Evolutionary conservation across 2,113 vertebrate species (phyloP), one percentile per base, ranked within the genome.

Genomic region (Mixornis gularis): DNA sequence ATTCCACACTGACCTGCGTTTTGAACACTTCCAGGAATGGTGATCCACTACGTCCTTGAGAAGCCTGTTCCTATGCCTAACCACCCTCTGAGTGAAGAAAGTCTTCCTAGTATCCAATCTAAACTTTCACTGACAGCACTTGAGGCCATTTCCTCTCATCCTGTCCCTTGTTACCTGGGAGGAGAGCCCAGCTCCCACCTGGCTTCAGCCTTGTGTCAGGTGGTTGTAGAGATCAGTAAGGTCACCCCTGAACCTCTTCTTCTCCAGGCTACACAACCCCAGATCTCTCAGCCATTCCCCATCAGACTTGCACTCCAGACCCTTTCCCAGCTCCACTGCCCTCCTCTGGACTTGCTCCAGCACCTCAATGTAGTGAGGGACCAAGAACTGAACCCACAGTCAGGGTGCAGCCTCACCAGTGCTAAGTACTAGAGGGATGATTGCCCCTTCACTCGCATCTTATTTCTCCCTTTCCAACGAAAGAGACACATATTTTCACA

Each of bases 371-470:
- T 2, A 60, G n/a, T 18, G 52, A 66, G n/a, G 13, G 30, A 5
- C 53, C 78, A 40, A 53, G n/a, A 74, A 13, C 25, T 60, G 69
- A 74, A 22, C 24, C 20, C 3, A 2, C 8, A 53, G 51, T 2
- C 12, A 40, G 30, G 29, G 38, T 40, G 29, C 40, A 81, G 53
- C 60, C 68, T 30, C 19, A 5, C 13, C 40, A 40, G 24, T 26
- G 53, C 46, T 2, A 3, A 17, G 38, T 6, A 52, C 38, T 36
- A 81, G 46, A 44, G n/a, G 11, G 17, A 46, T n/a, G 17, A 36
- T 0, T 18, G 15, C 20, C n/a, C 6, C 1, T n/a, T 55, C 63
- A 32, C 15, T 64, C 21, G 1, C n/a, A 79, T 19, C 20, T 12
- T 26, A 32, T 16, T 13, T 13, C 58, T 32, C 34, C 36, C 38